Percentiles rank a stretch among this genome's conserved stretches.
phyloP scores from a whole-genome alignment of 2,888 invertebrate genomes.

The Trichopria drosophilae region DNA sequence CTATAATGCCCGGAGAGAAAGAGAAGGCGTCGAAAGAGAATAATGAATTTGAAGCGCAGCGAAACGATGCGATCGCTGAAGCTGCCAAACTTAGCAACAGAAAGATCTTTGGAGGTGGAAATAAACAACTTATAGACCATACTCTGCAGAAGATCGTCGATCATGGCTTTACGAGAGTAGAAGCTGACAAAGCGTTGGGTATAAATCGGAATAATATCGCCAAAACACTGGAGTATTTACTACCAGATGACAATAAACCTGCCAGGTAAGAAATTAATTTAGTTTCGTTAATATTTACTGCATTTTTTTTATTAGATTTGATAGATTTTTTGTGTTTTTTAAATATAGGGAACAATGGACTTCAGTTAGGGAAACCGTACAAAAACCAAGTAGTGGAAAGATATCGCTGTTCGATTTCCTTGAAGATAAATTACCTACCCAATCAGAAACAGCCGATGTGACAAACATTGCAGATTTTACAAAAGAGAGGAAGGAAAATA shows the following conservation, averaged over 20 bases:
- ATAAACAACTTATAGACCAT: constrained; percentile 69
- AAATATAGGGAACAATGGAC: constrained; percentile 24
- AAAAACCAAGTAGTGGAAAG: constrained; percentile 74
- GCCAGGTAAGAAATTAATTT: constrained; percentile 38
- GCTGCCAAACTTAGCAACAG: constrained; percentile 70
- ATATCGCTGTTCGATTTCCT: constrained; percentile 82
- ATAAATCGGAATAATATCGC: constrained; percentile 75
- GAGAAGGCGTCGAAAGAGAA: constrained; percentile 69
- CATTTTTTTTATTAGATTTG: constrained; percentile 16
- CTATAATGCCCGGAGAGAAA: constrained; percentile 72
- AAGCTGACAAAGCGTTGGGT: constrained; percentile 74
- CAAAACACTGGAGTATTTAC: constrained; percentile 69
- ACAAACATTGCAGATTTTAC: constrained; percentile 45
- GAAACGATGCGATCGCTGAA: constrained; percentile 87
- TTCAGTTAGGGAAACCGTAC: too few relatives aligned
- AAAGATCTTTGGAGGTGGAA: constrained; percentile 63
- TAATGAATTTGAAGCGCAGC: constrained; percentile 85
- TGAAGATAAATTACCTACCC: constrained; percentile 75
- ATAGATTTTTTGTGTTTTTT: constrained; percentile 6
- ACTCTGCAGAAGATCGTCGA: constrained; percentile 79
- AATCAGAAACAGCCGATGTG: constrained; percentile 59
- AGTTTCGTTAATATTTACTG: neutral
- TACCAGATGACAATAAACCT: constrained; percentile 57
- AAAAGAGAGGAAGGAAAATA: constrained; percentile 41
- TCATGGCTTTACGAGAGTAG: constrained; percentile 76